Evolutionary conservation across 37 sponge, comb jelly and placozoan genomes (phyloP).

Genomic region (Spongia lamella): DNA sequence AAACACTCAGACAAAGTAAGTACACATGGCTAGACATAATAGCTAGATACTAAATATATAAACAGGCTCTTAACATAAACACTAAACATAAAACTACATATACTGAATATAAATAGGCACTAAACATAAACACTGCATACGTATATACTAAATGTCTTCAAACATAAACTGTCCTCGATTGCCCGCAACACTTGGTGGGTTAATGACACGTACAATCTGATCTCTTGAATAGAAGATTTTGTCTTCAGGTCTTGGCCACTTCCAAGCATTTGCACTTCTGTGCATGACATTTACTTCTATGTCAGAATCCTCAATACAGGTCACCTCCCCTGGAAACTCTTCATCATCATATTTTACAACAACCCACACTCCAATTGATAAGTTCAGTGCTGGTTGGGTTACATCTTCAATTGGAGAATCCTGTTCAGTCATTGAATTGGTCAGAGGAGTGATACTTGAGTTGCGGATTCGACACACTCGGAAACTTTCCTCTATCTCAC

Average conservation of each 20-base stretch:
- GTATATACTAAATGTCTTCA: conserved; percentile 15
- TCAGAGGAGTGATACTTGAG: conserved; percentile 16
- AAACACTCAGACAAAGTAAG: too few species aligned
- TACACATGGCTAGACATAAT: too few species aligned
- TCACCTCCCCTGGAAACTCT: not conserved
- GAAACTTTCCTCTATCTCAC: not conserved
- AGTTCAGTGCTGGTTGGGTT: conserved; percentile 21
- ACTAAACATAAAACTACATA: too few species aligned
- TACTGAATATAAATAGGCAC: too few species aligned
- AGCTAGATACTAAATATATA: too few species aligned
- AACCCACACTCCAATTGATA: conserved; percentile 33
- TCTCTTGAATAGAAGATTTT: conserved; percentile 23
- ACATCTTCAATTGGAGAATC: conserved; percentile 31
- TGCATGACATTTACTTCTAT: conserved; percentile 15
- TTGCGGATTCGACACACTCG: not conserved
- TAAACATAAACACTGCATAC: too few species aligned
- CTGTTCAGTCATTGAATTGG: conserved; percentile 22
- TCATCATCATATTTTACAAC: conserved; percentile 1
- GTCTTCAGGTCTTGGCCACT: conserved; percentile 31
- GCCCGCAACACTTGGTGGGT: conserved; percentile 3
- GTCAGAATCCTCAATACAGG: not conserved
- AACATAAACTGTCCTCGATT: conserved; percentile 29
- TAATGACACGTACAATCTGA: too few species aligned
- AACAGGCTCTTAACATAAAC: too few species aligned
- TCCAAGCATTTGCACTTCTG: conserved; percentile 25